These are phyloP conservation scores for Antheraea assamensis DNA, from an alignment of 2,888 invertebrate species.

Conservation along the genomic window DNA sequence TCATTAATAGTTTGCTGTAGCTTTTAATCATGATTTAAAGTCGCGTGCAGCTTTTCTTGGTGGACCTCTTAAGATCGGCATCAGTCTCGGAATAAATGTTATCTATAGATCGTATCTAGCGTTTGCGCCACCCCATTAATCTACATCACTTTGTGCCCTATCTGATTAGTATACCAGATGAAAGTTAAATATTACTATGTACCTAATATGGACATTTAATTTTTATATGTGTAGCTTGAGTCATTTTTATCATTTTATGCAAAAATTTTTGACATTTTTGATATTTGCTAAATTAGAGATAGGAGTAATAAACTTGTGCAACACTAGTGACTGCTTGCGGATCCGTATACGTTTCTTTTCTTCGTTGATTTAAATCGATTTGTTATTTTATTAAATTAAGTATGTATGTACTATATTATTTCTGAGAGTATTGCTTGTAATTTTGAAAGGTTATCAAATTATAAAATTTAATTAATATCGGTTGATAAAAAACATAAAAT, in stretches of 20 bases:
- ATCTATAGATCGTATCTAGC: slow-evolving; percentile 71
- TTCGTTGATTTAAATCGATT: too few relatives aligned
- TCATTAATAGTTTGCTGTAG: not conserved
- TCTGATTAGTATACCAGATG: slow-evolving; percentile 80
- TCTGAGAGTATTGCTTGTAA: too few relatives aligned
- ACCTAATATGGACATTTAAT: not conserved
- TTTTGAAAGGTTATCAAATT: too few relatives aligned
- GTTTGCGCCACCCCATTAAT: slow-evolving; percentile 76
- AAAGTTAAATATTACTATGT: slow-evolving; percentile 72
- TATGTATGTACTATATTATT: too few relatives aligned
- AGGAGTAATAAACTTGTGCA: too few relatives aligned
- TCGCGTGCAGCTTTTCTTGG: slow-evolving; percentile 53
- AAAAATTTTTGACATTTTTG: too few relatives aligned
- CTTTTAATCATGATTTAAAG: slow-evolving; percentile 24
- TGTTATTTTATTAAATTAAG: too few relatives aligned
- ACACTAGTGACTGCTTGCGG: too few relatives aligned
- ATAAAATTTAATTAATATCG: too few relatives aligned
- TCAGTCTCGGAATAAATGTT: slow-evolving; percentile 69
- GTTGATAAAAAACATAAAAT: too few relatives aligned
- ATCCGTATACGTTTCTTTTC: too few relatives aligned
- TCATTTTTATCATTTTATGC: not conserved
- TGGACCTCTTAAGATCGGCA: slow-evolving; percentile 55
- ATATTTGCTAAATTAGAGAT: too few relatives aligned
- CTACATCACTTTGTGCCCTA: slow-evolving; percentile 79
- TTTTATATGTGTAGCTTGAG: not conserved